Percentiles rank a stretch among this genome's conserved stretches.
Conservation (phyloP, 2,888 invertebrate genomes). For the Bembecia ichneumoniformis region DNA sequence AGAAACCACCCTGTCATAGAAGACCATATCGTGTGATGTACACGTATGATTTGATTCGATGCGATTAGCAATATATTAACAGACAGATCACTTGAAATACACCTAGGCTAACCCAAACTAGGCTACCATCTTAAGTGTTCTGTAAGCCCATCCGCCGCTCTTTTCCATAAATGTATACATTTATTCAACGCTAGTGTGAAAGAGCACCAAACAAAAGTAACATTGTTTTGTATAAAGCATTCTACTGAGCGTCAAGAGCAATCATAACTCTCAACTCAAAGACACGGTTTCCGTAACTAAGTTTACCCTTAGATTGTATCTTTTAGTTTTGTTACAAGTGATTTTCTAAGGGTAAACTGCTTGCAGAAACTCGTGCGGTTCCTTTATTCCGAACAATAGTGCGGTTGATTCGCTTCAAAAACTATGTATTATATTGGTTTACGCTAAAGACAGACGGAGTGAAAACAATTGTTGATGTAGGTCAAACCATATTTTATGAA, state of each 20-base stretch:
- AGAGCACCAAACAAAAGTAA: background rate
- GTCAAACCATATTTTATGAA: too few relatives aligned
- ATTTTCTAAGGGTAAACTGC: slow-evolving; percentile 48
- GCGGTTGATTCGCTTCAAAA: slow-evolving; percentile 37
- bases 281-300: slow-evolving; percentile 3
- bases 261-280: background rate
- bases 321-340: slow-evolving; percentile 34
- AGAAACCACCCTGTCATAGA: too few relatives aligned
- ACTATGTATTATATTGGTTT: background rate
- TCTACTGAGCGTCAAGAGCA: background rate
- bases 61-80: too few relatives aligned
- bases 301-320: slow-evolving; percentile 8
- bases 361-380: slow-evolving; percentile 52
- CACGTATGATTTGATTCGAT: too few relatives aligned
- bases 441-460: background rate
- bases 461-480: slow-evolving; percentile 4
- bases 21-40: too few relatives aligned
- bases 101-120: too few relatives aligned
- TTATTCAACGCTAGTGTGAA: too few relatives aligned
- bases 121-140: too few relatives aligned
- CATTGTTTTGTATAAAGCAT: background rate
- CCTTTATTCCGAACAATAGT: slow-evolving; percentile 59
- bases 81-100: too few relatives aligned
- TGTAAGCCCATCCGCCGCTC: too few relatives aligned
- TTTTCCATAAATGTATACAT: too few relatives aligned